Conservation (phyloP, 2,113 vertebrate genomes). For the Cyprinodon tularosa region DNA sequence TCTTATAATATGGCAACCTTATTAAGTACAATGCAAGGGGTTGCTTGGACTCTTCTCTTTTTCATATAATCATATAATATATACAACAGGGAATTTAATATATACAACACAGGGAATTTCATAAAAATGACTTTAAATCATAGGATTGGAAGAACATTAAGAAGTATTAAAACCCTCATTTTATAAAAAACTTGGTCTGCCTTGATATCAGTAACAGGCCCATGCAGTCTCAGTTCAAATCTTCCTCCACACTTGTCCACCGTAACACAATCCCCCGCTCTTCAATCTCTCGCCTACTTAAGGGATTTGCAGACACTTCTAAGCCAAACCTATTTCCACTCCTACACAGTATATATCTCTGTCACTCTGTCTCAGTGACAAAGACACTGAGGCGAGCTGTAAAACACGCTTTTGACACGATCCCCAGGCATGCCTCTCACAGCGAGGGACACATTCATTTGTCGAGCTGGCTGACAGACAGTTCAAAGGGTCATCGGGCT, state of each 20-base stretch:
- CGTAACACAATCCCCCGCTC: slow-evolving; percentile 19
- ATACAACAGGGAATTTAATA: too few species aligned
- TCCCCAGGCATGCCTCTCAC: slow-evolving; percentile 65
- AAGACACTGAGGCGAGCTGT: slow-evolving; percentile 68
- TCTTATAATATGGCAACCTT: too few species aligned
- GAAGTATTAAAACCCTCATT: too few species aligned
- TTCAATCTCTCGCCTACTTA: slow-evolving; percentile 10
- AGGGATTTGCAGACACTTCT: slow-evolving; percentile 24
- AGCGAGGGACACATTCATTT: slow-evolving; percentile 72
- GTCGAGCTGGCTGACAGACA: slow-evolving; percentile 68
- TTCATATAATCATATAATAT: too few species aligned
- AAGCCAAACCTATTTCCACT: slow-evolving; percentile 50
- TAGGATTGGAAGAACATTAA: too few species aligned
- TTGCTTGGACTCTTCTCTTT: too few species aligned
- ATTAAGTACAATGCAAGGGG: too few species aligned
- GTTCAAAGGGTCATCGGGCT: slow-evolving; percentile 77
- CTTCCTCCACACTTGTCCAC: slow-evolving; percentile 5
- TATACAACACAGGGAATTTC: too few species aligned
- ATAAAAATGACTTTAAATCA: too few species aligned
- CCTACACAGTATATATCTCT: slow-evolving; percentile 31
- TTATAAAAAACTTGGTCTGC: neutral
- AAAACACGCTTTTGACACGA: slow-evolving; percentile 73
- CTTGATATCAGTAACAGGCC: neutral
- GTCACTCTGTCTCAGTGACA: slow-evolving; percentile 60
- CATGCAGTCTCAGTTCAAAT: slow-evolving; percentile 11